Evolutionary conservation across 2,888 invertebrate genomes (phyloP).

Genomic region (Alentia gelatinosa): DNA sequence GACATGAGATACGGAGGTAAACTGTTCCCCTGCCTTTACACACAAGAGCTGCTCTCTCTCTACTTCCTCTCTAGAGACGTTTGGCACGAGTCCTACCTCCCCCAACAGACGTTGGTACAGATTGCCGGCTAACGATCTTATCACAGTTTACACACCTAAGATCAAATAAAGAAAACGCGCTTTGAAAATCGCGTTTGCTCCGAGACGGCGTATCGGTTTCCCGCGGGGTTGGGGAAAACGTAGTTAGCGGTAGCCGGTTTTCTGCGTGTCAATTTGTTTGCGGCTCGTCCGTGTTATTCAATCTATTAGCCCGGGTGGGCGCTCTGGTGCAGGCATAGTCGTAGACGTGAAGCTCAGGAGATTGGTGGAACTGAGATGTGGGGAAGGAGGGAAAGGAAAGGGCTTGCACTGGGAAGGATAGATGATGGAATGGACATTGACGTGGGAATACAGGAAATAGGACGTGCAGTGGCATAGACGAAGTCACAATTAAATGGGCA

Average conservation of each 20-base stretch:
- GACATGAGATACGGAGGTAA: too few species aligned
- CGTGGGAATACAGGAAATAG: too few species aligned
- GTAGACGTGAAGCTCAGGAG: too few species aligned
- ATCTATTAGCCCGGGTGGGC: neutral
- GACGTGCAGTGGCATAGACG: too few species aligned
- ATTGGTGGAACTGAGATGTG: neutral
- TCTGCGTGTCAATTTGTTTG: neutral
- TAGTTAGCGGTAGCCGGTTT: neutral
- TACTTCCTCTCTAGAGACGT: too few species aligned
- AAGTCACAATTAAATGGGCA: too few species aligned
- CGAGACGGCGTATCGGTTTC: neutral
- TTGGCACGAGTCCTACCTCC: neutral
- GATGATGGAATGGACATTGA: too few species aligned
- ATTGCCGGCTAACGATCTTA: neutral
- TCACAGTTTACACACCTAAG: neutral
- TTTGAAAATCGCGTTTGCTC: neutral
- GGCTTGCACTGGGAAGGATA: too few species aligned
- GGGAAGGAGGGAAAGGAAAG: neutral
- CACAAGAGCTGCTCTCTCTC: too few species aligned
- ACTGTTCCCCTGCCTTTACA: too few species aligned
- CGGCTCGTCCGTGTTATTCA: neutral
- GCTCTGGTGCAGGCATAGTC: too few species aligned
- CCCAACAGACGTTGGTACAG: neutral
- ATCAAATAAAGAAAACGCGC: constrained; percentile 1
- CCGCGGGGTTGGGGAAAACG: neutral